Base-by-base conservation (phyloP, 2,888 invertebrate species). In the Mythimna albipuncta region DNA sequence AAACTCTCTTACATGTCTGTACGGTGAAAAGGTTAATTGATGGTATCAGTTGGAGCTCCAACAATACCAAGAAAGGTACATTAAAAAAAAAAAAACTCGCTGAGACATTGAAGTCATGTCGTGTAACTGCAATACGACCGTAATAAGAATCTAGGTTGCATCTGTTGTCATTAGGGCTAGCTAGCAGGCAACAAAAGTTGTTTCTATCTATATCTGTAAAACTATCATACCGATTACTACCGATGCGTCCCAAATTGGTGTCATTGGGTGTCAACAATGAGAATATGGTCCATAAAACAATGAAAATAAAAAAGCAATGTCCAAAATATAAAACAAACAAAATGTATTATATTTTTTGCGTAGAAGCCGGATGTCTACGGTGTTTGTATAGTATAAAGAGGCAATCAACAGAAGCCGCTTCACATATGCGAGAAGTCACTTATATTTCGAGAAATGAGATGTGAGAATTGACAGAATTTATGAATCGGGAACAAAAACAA, bases 111-210 rank as follows among this genome's bases (percentile, higher is more conserved):
- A 82, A 13, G 54, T 13, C 26, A 62, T 69, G 69, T 54, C 59
- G 13, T 71, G 58, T 61, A 44, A 69, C 64, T 71, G 70, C 72
- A 74, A 72, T 72, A 72, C 68, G 62, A 58, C 82, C 77, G 72
- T 84, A 76, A 73, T 47, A 59, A 79, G 85, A 86, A 86, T 75
- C 75, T 81, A 84, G 85, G 85, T 84, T 84, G 73, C 79, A 86
- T 84, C 79, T 84, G 82, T 79, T 76, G 72, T 26, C 47, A 52
- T 61, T 65, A 79, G 72, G 79, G 79, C 38, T 81, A 79, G 52
- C 73, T 81, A 79, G 52, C 73, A 67, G 4, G 10, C 21, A 35
- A 54, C 50, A 16, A 19, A 47, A 47, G 19, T 47, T 47, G 47
- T 47, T 50, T 19, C 50, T 19, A 50, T 2, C 3, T 13, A 2